Conservation (phyloP, 2,888 invertebrate genomes). For the Andrena chrysosceles region DNA sequence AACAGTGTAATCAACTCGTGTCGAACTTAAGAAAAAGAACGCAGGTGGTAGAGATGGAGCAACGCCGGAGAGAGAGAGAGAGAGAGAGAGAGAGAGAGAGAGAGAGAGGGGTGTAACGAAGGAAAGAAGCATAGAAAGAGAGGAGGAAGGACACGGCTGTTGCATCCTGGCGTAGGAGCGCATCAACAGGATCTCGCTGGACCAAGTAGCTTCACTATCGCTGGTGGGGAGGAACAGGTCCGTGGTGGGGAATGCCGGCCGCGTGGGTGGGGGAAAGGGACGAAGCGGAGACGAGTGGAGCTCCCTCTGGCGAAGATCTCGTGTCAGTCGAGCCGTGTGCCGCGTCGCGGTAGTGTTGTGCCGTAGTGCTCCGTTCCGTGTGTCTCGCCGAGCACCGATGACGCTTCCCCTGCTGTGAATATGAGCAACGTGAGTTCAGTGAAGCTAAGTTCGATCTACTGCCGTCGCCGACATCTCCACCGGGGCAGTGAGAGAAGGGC, state of each 20-base stretch:
- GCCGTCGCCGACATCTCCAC: not conserved
- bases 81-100: not conserved
- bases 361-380: slow-evolving; percentile 61
- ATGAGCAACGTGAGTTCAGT: slow-evolving; percentile 56
- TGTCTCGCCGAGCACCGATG: slow-evolving; percentile 58
- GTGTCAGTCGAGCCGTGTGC: slow-evolving; percentile 82
- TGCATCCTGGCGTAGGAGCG: slow-evolving; percentile 65
- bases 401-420: slow-evolving; percentile 62
- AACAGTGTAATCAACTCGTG: slow-evolving; percentile 37
- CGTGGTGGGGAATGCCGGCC: slow-evolving; percentile 20
- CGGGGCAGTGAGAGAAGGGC: slow-evolving; percentile 3
- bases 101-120: not conserved
- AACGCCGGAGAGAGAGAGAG: not conserved
- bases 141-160: slow-evolving; percentile 54
- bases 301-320: slow-evolving; percentile 78
- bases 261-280: slow-evolving; percentile 31
- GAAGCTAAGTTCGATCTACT: slow-evolving; percentile 27
- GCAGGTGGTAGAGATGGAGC: not conserved
- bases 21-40: slow-evolving; percentile 31
- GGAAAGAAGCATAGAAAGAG: slow-evolving; percentile 29
- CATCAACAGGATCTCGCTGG: slow-evolving; percentile 59
- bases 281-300: slow-evolving; percentile 69
- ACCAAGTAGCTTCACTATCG: slow-evolving; percentile 39
- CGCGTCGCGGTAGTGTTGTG: slow-evolving; percentile 79
- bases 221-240: slow-evolving; percentile 7